These are phyloP conservation scores for Eudemis profundana DNA, from an alignment of 2,888 invertebrate genomes.

Conservation along the genomic window DNA sequence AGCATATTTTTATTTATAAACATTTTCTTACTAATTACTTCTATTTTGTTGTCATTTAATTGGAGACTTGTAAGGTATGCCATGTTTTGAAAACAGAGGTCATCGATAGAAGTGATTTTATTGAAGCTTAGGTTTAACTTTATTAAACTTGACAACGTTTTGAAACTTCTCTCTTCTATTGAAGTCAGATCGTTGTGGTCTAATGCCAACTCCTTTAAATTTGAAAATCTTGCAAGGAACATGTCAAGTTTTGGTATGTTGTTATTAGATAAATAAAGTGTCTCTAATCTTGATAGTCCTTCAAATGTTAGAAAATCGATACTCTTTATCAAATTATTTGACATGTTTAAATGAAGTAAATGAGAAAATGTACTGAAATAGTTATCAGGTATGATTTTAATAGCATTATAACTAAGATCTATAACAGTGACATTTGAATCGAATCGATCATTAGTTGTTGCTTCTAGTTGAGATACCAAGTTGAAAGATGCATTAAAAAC, in stretches of 20 bases:
- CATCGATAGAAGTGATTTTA: constrained; percentile 39
- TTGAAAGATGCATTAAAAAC: constrained; percentile 24
- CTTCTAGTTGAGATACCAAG: neutral
- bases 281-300: constrained; percentile 42
- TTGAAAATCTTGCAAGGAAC: constrained; percentile 42
- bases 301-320: constrained; percentile 46
- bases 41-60: constrained; percentile 43
- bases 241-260: constrained; percentile 39
- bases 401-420: constrained; percentile 46
- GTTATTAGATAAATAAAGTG: constrained; percentile 45
- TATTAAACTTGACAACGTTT: constrained; percentile 42
- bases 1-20: constrained; percentile 36
- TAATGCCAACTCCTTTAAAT: constrained; percentile 42
- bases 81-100: constrained; percentile 39
- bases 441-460: neutral
- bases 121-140: constrained; percentile 45
- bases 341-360: constrained; percentile 45
- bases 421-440: constrained; percentile 16
- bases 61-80: constrained; percentile 23
- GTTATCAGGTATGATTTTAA: constrained; percentile 44
- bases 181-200: constrained; percentile 42
- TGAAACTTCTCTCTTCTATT: constrained; percentile 42
- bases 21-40: constrained; percentile 31
- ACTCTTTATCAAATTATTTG: constrained; percentile 44
- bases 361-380: constrained; percentile 39